Base-by-base conservation (phyloP, 2,888 invertebrate species). In the Pterobdella sp. region DNA sequence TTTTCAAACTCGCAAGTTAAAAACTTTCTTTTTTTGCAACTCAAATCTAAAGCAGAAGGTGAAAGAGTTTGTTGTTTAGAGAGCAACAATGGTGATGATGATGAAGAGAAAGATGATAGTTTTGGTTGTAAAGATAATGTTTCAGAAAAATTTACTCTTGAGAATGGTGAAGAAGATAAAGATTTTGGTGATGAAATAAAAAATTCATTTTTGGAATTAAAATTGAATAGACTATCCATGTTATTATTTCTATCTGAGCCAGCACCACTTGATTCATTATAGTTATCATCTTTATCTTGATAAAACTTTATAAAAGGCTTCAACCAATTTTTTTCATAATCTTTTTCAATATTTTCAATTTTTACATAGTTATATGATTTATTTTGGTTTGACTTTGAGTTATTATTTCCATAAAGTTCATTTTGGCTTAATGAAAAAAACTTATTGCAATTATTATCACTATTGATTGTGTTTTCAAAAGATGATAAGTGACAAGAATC, bases 1-100 rank as follows among this genome's bases (percentile, higher is more conserved):
- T n/a, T n/a, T 26, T 31, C 18, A n/a, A 29, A 70, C 32, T 31
- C 52, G 18, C 31, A 26, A 52, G 29, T 70, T 36, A 10, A 71
- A 71, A 32, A 71, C 63, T 63, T 31, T 32, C 36, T 71, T 34
- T 63, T 56, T 63, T 71, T 71, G 71, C 71, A 71, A 4, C 56
- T 71, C 37, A 71, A 71, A 63, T 71, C 71, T n/a, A 71, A 32
- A 29, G 71, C 71, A 31, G 26, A 22, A 29, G 52, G 52, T 35
- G 63, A n/a, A n/a, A 18, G 49, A 10, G 69, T 22, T 1, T 31
- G 56, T 42, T 36, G 26, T 29, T 36, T 26, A 4, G 10, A n/a
- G 31, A 63, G 10, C 31, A 56, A 56, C 26, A 26, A 56, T 4
- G n/a, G 26, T 4, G 71, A 63, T 1, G 63, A 34, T 32, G 60